A percentile compares a stretch with the other conserved stretches of the same genome.
Evolutionary conservation across 2,113 vertebrate genomes (phyloP).

Genomic region (Lipophrys pholis): DNA sequence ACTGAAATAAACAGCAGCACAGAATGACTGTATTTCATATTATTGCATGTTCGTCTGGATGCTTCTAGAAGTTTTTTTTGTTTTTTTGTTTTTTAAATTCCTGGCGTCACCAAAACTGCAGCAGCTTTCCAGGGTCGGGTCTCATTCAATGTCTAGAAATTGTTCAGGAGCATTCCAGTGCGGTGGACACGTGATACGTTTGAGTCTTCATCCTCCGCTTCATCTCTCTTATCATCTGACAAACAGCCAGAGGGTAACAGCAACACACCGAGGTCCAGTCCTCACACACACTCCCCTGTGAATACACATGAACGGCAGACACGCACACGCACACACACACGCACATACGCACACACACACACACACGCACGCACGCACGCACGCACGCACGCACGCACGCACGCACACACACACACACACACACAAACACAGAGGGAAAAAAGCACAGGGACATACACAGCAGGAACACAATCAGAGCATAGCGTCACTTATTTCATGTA

Average conservation of each 20-base stretch:
- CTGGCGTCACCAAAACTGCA: no score
- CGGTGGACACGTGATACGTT: constrained; percentile 81
- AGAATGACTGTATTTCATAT: no score
- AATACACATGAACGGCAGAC: constrained; percentile 11
- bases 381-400: no score
- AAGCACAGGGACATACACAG: no score
- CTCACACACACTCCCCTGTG: constrained; percentile 83
- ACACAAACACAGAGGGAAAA: not conserved
- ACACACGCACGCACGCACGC: no score
- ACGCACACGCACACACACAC: constrained; percentile 8
- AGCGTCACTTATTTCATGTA: no score
- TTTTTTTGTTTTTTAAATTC: no score
- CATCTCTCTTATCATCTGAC: constrained; percentile 86
- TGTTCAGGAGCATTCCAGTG: constrained; percentile 70
- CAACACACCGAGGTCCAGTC: constrained; percentile 82
- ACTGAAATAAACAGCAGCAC: no score
- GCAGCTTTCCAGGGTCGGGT: no score
- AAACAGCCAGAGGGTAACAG: constrained; percentile 86
- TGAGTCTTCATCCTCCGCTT: constrained; percentile 77
- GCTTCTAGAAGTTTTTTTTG: no score
- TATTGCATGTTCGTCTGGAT: no score
- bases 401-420: constrained; percentile 8
- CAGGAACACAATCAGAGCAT: no score
- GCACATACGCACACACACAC: constrained; percentile 1
- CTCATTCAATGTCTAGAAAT: not conserved